A percentile compares a stretch with the other conserved stretches of the same genome.
These are phyloP conservation scores for Alectura lathami DNA, from an alignment of 2,113 vertebrate species.

Conservation along the genomic window DNA sequence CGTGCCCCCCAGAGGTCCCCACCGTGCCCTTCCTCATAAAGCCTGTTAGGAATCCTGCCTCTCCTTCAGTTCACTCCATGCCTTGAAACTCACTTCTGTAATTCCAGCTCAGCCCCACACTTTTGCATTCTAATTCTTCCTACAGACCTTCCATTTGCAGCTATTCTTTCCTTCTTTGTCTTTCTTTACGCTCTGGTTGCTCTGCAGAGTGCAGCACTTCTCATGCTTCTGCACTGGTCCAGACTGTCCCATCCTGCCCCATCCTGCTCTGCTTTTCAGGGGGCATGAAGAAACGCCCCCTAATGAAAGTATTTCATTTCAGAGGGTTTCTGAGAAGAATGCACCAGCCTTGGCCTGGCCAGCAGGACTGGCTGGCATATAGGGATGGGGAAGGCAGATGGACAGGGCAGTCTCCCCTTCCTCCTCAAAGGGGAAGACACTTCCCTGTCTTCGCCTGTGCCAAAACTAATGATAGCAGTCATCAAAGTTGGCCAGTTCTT, in stretches of 20 bases:
- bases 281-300: neutral
- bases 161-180: neutral
- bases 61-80: neutral
- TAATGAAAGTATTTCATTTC: neutral
- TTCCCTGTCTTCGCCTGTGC: neutral
- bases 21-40: neutral
- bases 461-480: neutral
- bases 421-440: rapidly evolving
- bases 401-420: neutral
- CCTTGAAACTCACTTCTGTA: neutral
- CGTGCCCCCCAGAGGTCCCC: too few species aligned
- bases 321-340: neutral
- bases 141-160: neutral
- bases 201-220: neutral
- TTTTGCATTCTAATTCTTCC: neutral
- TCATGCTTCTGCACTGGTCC: neutral
- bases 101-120: neutral
- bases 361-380: neutral
- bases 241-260: neutral
- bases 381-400: neutral
- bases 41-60: neutral
- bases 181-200: rapidly evolving
- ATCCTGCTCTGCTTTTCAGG: neutral
- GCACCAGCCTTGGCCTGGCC: neutral
- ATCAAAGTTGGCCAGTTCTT: neutral